Conservation (phyloP, 2,113 vertebrate genomes). For the Sander vitreus region DNA sequence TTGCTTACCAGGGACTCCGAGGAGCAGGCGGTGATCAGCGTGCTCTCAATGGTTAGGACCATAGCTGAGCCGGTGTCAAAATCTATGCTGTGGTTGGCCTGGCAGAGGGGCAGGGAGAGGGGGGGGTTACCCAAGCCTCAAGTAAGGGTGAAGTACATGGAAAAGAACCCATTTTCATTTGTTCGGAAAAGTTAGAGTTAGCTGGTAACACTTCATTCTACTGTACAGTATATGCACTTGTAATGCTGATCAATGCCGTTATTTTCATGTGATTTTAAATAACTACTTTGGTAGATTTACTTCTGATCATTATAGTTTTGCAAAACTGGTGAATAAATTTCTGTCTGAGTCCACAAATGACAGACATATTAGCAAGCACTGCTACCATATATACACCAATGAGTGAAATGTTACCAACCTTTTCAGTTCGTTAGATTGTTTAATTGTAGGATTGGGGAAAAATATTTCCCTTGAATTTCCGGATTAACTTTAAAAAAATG, state of each 20-base stretch:
- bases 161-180: slow-evolving; percentile 38
- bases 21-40: slow-evolving; percentile 97
- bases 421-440: slow-evolving; percentile 37
- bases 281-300: background rate
- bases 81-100: slow-evolving; percentile 94
- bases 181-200: slow-evolving; percentile 16
- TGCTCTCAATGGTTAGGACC: slow-evolving; percentile 98
- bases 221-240: background rate
- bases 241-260: too few species aligned
- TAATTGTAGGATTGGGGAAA: slow-evolving; percentile 2
- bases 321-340: background rate
- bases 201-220: slow-evolving; percentile 60
- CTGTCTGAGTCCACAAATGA: background rate
- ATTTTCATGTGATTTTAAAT: background rate
- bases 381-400: background rate
- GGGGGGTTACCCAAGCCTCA: slow-evolving; percentile 15
- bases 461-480: slow-evolving; percentile 11
- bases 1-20: slow-evolving; percentile 99
- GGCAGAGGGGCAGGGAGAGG: slow-evolving; percentile 43
- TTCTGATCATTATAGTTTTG: slow-evolving; percentile 5
- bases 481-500: slow-evolving; percentile 4
- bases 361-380: background rate
- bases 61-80: slow-evolving; percentile 96
- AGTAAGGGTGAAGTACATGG: background rate
- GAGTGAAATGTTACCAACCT: slow-evolving; percentile 59